Base-by-base conservation (phyloP, 2,113 vertebrate species). In the Zapornia atra region DNA sequence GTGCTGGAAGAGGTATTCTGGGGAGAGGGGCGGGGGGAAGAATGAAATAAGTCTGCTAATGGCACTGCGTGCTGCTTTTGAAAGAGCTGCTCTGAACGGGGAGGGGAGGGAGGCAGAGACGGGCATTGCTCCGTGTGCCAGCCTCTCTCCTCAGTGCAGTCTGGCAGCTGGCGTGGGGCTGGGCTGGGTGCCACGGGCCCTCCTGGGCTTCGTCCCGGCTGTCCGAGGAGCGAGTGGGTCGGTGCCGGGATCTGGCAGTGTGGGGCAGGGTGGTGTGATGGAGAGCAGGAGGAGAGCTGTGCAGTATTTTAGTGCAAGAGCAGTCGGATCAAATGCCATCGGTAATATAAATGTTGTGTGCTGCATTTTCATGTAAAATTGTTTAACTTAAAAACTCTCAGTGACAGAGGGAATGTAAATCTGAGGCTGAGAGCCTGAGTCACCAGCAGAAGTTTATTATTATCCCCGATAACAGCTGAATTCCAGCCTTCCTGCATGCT, bases 401-500 rank as follows among this genome's bases (percentile, higher is more conserved):
- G 91, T 92, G 88, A 97, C 86, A 86, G 92, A 92, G 89, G 90
- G 94, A 98, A 97, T 98, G 96, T 98, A 98, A 98, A 98, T 98
- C 80, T 88, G 70, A 93, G 78, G 46, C 88, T 89, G 86, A 95
- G 86, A 92, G 78, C 86, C 90, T 96, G 90, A 97, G 95, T 98
- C 96, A 96, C 91, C 56, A 77, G 94, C 92, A 98, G 70, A 97
- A 97, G 96, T 97, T 98, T 98, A 97, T 97, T 97, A 97, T 96
- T 97, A 90, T 98, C 86, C 86, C 79, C 90, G 93, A 97, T 97
- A 97, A 97, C 78, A 94, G 95, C 86, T 90, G 91, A 97, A 98
- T 98, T 98, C 96, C 95, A 96, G 92, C 79, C 94, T 96, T 94
- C 77, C 96, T 70, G 77, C 34, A 6, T 94, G 94, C 86, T 96